Evolutionary conservation across 2,888 invertebrate genomes (phyloP), one percentile per base, ranked within the genome.

Genomic region (Tinea trinotella): DNA sequence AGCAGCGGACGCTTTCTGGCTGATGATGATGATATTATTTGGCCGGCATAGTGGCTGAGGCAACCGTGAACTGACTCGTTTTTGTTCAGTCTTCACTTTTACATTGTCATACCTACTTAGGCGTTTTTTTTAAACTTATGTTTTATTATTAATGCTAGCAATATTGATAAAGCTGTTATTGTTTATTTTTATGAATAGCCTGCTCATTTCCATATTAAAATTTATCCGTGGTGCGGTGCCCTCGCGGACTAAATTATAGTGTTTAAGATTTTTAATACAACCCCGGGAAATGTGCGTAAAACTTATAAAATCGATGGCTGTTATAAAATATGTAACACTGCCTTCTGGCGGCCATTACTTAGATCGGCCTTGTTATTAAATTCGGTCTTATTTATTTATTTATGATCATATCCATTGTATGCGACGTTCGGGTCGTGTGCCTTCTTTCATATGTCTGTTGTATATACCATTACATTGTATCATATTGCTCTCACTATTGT

Each of bases 331-430:
- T 79, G 79, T 78, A 75, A 71, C 71, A 65, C 65, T 83, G 83
- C 83, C 84, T 83, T 61, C 81, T 82, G 83, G 84, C 76, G 76
- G 62, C 72, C 79, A 83, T 85, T 83, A 83, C 74, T 84, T 79
- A 79, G 67, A 59, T 62, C 67, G 61, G 65, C 68, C 81, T 82
- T 81, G 81, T 83, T 83, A 85, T 85, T 85, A 85, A 78, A 82
- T 76, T 78, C 77, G 77, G 74, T 70, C 72, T 77, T 82, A 82
- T 82, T 83, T 83, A 80, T 81, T 82, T 82, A 84, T 84, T 82
- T 82, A 80, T 74, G 76, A 70, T 68, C 70, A 65, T 67, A 66
- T 68, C 72, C 71, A 71, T 71, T 74, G 68, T 71, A 63, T 60
- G 64, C 62, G 64, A 55, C 20, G 46, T 46, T 5, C n/a, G n/a